phyloP scores from a whole-genome alignment of 2,797 vertebrate genomes.

The Muraenolepis orangiensis region DNA sequence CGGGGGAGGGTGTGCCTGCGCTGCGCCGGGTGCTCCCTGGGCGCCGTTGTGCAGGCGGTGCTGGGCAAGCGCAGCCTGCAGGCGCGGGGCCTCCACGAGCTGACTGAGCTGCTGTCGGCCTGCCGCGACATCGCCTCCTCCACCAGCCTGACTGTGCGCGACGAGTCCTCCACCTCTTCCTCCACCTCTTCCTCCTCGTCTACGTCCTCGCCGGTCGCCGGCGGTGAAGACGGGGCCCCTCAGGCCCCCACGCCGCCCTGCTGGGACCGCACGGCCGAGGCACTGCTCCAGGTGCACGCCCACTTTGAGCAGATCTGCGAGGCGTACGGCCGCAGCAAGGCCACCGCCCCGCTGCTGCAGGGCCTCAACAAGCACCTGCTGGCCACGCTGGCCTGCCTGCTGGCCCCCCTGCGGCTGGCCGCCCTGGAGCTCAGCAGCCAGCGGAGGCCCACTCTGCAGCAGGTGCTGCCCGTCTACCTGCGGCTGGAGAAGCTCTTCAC shows the following conservation, averaged over 20 bases:
- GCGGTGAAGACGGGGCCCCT: conserved; percentile 53
- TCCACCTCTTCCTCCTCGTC: too few relatives aligned
- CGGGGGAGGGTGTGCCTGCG: conserved; percentile 89
- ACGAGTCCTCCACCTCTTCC: conserved; percentile 81
- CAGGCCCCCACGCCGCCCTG: conserved; percentile 88
- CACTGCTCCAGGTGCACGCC: conserved; percentile 90
- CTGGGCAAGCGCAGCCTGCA: conserved; percentile 93
- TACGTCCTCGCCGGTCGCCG: conserved; percentile 76
- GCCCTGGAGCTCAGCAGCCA: conserved; percentile 92
- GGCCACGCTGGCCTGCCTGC: conserved; percentile 87
- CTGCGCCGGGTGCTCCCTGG: conserved; percentile 92
- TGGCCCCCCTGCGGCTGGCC: conserved; percentile 89
- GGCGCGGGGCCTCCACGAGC: conserved; percentile 92
- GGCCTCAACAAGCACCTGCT: conserved; percentile 96
- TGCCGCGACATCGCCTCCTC: conserved; percentile 89
- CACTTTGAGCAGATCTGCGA: conserved; percentile 97
- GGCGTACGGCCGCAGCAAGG: conserved; percentile 92
- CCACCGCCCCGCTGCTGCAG: conserved; percentile 89
- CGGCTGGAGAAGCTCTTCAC: conserved; percentile 97
- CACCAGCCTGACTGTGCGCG: conserved; percentile 81
- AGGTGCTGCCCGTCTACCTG: conserved; percentile 93
- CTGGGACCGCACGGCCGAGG: conserved; percentile 92
- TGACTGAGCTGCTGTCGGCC: conserved; percentile 89
- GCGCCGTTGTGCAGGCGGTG: conserved; percentile 91
- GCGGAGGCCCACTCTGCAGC: conserved; percentile 90